Conservation (phyloP, 2,888 invertebrate species). For the Nycteola revayana region DNA sequence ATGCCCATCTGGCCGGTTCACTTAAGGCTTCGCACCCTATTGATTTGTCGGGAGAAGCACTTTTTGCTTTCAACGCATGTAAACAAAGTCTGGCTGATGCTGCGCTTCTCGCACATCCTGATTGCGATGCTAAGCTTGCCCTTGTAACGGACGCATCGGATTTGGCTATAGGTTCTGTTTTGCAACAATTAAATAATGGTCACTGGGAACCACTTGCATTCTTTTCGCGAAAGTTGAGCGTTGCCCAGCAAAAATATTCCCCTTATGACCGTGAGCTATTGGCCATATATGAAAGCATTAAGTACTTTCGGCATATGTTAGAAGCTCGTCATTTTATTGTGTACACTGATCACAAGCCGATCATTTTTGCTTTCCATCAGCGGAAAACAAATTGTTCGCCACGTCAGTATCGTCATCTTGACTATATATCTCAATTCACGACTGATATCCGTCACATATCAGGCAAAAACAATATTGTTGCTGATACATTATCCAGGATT, state of each 20-base stretch:
- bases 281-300: slow-evolving; percentile 3
- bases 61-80: slow-evolving; percentile 4
- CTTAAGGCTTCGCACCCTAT: slow-evolving; percentile 8
- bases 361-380: slow-evolving; percentile 2
- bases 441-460: slow-evolving; percentile 44
- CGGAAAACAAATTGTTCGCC: slow-evolving; percentile 8
- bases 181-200: slow-evolving; percentile 1
- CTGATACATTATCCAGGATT: slow-evolving; percentile 40
- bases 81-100: slow-evolving; percentile 3
- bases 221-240: slow-evolving; percentile 1
- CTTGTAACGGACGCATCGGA: slow-evolving; percentile 9
- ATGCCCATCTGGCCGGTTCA: slow-evolving; percentile 1
- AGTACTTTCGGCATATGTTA: slow-evolving; percentile 4
- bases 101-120: slow-evolving; percentile 3
- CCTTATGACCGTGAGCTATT: slow-evolving; percentile 2
- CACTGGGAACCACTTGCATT: slow-evolving; percentile 9
- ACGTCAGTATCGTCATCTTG: slow-evolving; percentile 17
- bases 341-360: slow-evolving; percentile 4
- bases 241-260: slow-evolving; percentile 3
- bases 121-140: slow-evolving; percentile 1
- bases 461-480: slow-evolving; percentile 40
- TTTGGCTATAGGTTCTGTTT: slow-evolving; percentile 4
- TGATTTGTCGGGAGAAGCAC: background rate
- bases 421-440: slow-evolving; percentile 47
- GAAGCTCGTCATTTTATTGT: slow-evolving; percentile 3